phyloP scores from a whole-genome alignment of 1,140 invertebrate genomes.

The Nomia melanderi region DNA sequence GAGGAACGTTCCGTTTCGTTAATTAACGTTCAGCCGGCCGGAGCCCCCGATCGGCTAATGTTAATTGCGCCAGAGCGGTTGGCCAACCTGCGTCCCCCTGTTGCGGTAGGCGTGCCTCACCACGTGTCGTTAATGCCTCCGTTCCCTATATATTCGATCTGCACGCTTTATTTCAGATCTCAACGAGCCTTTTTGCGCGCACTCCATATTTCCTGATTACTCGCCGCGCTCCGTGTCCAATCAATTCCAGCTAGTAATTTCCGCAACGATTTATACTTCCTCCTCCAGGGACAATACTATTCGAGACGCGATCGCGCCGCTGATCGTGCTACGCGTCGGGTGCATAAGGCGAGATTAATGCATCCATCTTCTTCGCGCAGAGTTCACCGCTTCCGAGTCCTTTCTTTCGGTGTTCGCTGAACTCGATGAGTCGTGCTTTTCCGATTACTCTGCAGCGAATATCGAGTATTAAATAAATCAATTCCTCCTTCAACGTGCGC shows the following conservation, averaged over 20 bases:
- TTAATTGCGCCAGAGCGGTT: constrained; percentile 63
- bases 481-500: too few relatives aligned
- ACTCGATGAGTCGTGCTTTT: too few relatives aligned
- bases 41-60: constrained; percentile 57
- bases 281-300: not conserved
- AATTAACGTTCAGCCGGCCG: constrained; percentile 73
- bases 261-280: constrained; percentile 21
- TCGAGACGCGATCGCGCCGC: not conserved
- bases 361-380: not conserved
- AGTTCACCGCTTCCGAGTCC: too few relatives aligned
- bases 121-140: constrained; percentile 67
- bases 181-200: constrained; percentile 32
- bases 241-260: constrained; percentile 66
- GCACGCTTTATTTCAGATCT: constrained; percentile 49
- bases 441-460: too few relatives aligned
- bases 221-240: constrained; percentile 53
- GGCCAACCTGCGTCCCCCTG: constrained; percentile 59
- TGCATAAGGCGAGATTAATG: not conserved
- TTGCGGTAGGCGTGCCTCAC: constrained; percentile 64
- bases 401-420: too few relatives aligned
- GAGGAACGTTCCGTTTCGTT: constrained; percentile 64
- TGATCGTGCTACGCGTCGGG: too few relatives aligned
- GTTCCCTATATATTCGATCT: constrained; percentile 41
- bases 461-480: too few relatives aligned
- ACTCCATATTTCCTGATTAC: constrained; percentile 39